Base-by-base conservation (phyloP, 2,113 vertebrate species). In the Hippoglossus stenolepis region DNA sequence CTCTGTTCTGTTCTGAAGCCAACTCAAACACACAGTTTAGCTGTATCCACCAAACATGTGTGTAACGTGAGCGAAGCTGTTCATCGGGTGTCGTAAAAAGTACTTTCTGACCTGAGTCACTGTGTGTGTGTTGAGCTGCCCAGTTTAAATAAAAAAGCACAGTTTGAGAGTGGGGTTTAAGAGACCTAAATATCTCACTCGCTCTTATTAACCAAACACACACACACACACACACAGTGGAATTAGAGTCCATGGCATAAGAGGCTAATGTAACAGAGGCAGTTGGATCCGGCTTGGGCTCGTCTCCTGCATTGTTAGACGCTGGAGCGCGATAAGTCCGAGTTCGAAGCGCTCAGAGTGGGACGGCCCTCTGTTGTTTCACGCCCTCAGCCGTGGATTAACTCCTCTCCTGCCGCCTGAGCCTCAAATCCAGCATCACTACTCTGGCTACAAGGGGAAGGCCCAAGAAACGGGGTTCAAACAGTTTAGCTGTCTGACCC, bases 301-400 rank as follows among this genome's bases (percentile, higher is more conserved):
- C 53, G 77, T 80, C 82, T 80, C 80, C 80, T 73, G 78, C 83
- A 84, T 89, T 87, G 79, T 83, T 80, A 75, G 82, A 72, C 64
- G 17, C 65, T 81, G 71, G 77, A 84, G 72, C 53, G 72, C 4
- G 72, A 84, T 79, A 82, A 89, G 75, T 87, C 85, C 56, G 84
- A 76, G 53, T 70, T 68, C 57, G 76, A 73, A 73, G 54, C 7
- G 17, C 79, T 77, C 59, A 8, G 49, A 84, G 70, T 80, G 76
- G 49, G 84, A 70, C 21, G 51, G 60, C 31, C 73, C 61, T 79
- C 60, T 21, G 0, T 28, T 64, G 62, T 64, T 75, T 84, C 61
- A 75, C 56, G 26, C 57, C 63, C 59, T 73, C 47, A 38, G 68
- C 38, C 14, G 5, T 49, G 40, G 13, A 61, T 88, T 85, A 88